phyloP scores from a whole-genome alignment of 53 echinoderm and acorn worm genomes.

The Luidia sarsii region DNA sequence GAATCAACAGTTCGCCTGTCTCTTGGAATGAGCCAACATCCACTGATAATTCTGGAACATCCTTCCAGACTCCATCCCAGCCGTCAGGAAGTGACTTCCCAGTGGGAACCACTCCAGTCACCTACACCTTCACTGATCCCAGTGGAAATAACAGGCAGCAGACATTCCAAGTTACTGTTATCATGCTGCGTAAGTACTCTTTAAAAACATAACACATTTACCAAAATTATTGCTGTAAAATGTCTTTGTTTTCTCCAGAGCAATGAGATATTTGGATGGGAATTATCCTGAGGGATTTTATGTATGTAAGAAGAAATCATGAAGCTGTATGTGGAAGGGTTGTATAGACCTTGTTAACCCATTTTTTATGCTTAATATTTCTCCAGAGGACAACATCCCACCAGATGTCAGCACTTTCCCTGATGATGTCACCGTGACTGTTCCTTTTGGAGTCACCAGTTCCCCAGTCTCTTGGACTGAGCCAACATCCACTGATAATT shows the following conservation, averaged over 20 bases:
- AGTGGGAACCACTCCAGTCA: conserved; percentile 42
- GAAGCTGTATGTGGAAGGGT: not conserved
- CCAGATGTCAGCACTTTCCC: conserved; percentile 56
- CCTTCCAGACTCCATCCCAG: not conserved
- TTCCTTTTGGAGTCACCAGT: conserved; percentile 57
- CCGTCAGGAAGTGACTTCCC: conserved; percentile 27
- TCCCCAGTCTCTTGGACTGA: conserved; percentile 41
- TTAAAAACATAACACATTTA: not conserved
- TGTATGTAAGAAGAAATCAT: too few relatives aligned
- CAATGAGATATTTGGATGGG: too few relatives aligned
- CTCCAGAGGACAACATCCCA: conserved; percentile 1
- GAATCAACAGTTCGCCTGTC: conserved; percentile 9
- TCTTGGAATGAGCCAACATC: conserved; percentile 56
- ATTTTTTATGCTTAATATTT: not conserved
- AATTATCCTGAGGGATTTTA: too few relatives aligned
- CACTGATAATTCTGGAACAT: conserved; percentile 52
- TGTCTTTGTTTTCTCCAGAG: too few relatives aligned
- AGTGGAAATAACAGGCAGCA: not conserved
- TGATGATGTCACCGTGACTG: conserved; percentile 38
- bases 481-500: conserved; percentile 72
- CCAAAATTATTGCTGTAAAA: too few relatives aligned
- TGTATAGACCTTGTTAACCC: not conserved
- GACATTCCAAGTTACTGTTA: conserved; percentile 7
- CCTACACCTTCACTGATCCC: conserved; percentile 50
- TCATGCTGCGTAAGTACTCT: not conserved